Evolutionary conservation across 2,113 vertebrate genomes (phyloP), one percentile per base, ranked within the genome.

Genomic region (Lichenostomus cassidix): DNA sequence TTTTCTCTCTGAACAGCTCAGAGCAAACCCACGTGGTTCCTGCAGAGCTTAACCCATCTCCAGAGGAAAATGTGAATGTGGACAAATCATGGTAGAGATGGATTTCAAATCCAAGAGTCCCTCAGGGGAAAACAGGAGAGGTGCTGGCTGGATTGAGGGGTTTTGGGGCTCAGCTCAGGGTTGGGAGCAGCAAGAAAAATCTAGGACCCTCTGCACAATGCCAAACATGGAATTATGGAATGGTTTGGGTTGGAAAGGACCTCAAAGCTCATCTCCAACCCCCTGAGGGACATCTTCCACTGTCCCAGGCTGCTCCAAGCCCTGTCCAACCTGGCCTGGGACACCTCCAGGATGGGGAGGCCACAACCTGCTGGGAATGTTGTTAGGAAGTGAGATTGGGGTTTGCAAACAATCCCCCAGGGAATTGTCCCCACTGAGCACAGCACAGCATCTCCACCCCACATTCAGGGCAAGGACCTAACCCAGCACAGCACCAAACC

Each of bases 381-480:
- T 33, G 55, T 5, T 11, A 74, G 18, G 47, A 63, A 83, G 67
- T 8, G 62, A 62, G 37, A 11, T 2, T 23, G 53, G 25, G 46
- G 22, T 15, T n/a, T 44, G 29, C n/a, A 19, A 62, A 56, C 35
- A 7, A 10, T 15, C 21, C 71, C 28, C 29, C 3, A 8, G 37
- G 42, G 5, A 9, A 58, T 69, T 21, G 50, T 5, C 13, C 28
- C 3, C 56, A 16, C 11, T 0, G 15, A 12, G 10, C 59, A 18
- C 2, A 0, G 10, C 7, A 9, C 81, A 25, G 52, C 8, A 1
- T 10, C 91, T 29, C 89, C 59, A 8, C 7, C 59, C 91, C 69
- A 21, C 2, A 4, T 0, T 3, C 10, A 46, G 91, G 52, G 19
- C 18, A 20, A 49, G 68, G 44, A n/a, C 14, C 21, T 3, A 0